Conservation (phyloP, 1,140 invertebrate genomes). For the Procambarus virginalis region DNA sequence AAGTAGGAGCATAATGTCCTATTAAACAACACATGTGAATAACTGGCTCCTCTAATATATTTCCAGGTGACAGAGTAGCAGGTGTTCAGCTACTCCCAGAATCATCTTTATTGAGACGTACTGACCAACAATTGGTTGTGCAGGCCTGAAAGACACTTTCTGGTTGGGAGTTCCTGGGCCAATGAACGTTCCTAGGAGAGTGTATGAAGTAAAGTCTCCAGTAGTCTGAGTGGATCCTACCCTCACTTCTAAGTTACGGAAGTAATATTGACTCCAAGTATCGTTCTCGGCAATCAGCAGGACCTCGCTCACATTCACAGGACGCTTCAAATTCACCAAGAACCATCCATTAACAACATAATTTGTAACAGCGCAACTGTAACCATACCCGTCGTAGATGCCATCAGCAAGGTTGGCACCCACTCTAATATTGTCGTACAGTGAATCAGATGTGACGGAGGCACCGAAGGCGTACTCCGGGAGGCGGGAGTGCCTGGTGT, state of each 20-base stretch:
- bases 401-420: background rate
- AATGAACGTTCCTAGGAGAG: background rate
- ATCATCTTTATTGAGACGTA: slow-evolving; percentile 9
- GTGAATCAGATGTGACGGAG: too few species aligned
- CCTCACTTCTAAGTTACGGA: background rate
- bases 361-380: background rate
- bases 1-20: too few species aligned
- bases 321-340: background rate
- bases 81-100: too few species aligned
- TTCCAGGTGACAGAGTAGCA: too few species aligned
- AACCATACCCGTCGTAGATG: too few species aligned
- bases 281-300: background rate
- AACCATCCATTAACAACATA: background rate
- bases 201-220: background rate
- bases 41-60: too few species aligned
- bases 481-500: background rate
- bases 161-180: background rate
- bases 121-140: background rate
- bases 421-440: too few species aligned
- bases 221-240: background rate
- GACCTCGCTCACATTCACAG: background rate
- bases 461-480: background rate
- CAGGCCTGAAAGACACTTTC: background rate
- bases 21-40: too few species aligned
- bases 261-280: background rate